A percentile compares a stretch with the other conserved stretches of the same genome.
phyloP scores from a whole-genome alignment of 1,140 invertebrate genomes.

The Mycetomoellerius zeteki region DNA sequence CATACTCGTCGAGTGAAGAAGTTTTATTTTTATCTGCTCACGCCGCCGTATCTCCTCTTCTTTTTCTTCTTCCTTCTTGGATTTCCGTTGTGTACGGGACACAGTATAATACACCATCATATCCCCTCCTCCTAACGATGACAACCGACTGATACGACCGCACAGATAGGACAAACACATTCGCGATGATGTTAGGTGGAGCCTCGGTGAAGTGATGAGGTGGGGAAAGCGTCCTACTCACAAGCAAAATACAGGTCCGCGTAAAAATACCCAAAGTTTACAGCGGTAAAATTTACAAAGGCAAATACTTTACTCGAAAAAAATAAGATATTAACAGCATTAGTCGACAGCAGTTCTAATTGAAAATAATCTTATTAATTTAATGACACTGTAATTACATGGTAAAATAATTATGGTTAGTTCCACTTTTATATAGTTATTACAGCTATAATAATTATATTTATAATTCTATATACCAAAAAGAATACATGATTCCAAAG shows the following conservation, averaged over 20 bases:
- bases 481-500: not conserved
- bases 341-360: no score
- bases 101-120: not conserved
- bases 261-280: not conserved
- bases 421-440: no score
- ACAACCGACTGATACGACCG: not conserved
- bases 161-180: not conserved
- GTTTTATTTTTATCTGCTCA: conserved; percentile 19
- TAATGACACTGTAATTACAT: no score
- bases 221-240: not conserved
- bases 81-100: conserved; percentile 24
- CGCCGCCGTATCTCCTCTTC: conserved; percentile 17
- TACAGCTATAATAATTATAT: no score
- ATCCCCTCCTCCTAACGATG: not conserved
- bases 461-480: no score
- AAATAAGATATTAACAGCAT: no score
- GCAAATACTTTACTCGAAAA: no score
- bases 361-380: no score
- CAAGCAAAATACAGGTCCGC: not conserved
- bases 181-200: not conserved
- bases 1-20: not conserved
- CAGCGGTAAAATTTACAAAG: not conserved
- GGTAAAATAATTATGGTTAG: no score
- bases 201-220: not conserved
- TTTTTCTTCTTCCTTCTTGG: not conserved